Evolutionary conservation across 2,888 invertebrate species (phyloP).

Genomic region (Ganaspis brasiliensis): DNA sequence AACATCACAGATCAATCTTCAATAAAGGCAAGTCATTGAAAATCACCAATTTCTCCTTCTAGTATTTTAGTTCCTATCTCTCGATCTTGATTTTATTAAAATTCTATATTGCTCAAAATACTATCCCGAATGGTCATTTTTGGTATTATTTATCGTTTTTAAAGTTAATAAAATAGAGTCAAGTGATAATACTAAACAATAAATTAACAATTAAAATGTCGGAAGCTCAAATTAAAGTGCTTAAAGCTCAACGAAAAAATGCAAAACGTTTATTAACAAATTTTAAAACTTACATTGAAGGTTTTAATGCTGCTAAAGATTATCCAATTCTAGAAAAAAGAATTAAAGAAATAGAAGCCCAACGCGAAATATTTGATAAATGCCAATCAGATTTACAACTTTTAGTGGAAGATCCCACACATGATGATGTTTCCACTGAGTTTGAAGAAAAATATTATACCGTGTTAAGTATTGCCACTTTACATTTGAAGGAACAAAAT

Average conservation of each 20-base stretch:
- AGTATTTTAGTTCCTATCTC: no score
- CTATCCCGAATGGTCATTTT: no score
- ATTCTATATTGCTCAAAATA: no score
- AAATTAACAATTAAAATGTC: neutral
- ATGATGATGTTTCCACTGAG: neutral
- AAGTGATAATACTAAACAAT: neutral
- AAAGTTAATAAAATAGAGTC: no score
- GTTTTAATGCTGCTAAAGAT: neutral
- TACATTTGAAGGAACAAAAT: neutral
- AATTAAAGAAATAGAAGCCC: neutral
- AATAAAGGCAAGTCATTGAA: no score
- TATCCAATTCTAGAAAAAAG: neutral
- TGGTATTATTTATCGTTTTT: neutral
- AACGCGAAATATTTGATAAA: neutral
- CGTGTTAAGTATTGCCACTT: neutral
- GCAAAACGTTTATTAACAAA: conserved; percentile 20
- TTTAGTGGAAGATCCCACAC: neutral
- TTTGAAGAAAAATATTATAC: conserved; percentile 14
- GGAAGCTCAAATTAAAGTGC: neutral
- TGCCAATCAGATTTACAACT: neutral
- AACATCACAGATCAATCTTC: no score
- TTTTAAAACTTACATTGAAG: neutral
- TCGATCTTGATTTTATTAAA: no score
- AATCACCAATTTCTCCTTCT: no score
- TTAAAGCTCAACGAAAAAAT: neutral